phyloP scores from a whole-genome alignment of 2,113 vertebrate species.

The Prunella himalayana region DNA sequence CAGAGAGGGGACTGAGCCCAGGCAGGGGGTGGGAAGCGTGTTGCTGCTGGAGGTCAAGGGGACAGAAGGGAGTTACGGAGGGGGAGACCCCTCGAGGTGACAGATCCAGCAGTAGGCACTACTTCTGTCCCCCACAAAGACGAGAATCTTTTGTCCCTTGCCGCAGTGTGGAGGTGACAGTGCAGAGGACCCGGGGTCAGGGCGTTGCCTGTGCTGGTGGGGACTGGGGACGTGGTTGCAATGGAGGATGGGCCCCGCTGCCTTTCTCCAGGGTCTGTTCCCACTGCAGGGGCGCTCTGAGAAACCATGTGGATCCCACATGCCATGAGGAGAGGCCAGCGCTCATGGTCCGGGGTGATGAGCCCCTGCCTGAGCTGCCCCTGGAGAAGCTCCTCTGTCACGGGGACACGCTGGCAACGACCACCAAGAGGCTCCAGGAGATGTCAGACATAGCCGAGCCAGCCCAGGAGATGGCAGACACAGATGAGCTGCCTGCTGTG shows the following conservation, averaged over 20 bases:
- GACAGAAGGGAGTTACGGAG: background rate
- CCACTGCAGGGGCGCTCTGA: background rate
- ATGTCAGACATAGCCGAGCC: accelerated
- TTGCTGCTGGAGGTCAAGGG: background rate
- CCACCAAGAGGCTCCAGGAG: background rate
- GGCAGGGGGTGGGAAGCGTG: too few species aligned
- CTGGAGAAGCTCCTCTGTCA: accelerated
- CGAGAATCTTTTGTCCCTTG: background rate
- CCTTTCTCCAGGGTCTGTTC: background rate
- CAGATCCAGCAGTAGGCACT: too few species aligned
- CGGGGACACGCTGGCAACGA: accelerated
- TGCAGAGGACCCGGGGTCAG: accelerated
- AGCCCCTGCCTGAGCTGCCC: background rate
- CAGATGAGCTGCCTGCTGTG: accelerated
- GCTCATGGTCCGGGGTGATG: accelerated
- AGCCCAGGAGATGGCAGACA: background rate
- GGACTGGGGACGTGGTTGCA: background rate
- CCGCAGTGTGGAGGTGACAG: accelerated
- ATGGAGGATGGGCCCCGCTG: accelerated
- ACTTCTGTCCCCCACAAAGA: background rate
- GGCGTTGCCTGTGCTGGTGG: background rate
- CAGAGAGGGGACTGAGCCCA: background rate
- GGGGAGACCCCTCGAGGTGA: accelerated
- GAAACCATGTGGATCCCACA: accelerated
- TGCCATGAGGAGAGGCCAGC: background rate